Percentiles rank a stretch among this genome's conserved stretches.
These are phyloP conservation scores for Achlya flavicornis DNA, from an alignment of 2,888 invertebrate species.

Conservation along the genomic window DNA sequence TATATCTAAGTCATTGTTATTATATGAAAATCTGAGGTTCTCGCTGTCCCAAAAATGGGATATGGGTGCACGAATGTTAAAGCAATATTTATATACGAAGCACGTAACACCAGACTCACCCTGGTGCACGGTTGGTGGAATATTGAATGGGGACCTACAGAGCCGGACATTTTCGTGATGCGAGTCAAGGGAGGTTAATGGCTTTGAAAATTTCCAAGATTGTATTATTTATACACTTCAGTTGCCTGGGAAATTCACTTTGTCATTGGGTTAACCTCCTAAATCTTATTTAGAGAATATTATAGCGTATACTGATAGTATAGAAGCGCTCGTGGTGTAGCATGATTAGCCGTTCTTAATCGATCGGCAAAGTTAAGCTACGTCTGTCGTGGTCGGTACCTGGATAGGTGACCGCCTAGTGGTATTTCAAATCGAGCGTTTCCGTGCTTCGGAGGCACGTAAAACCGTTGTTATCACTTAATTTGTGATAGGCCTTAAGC, in stretches of 20 bases:
- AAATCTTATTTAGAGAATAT: neutral
- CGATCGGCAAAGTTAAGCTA: no score
- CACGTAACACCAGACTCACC: conserved; percentile 59
- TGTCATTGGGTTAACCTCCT: conserved; percentile 23
- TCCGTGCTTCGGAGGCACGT: no score
- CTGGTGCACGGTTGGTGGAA: conserved; percentile 48
- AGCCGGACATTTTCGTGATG: conserved; percentile 47
- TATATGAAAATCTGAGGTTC: conserved; percentile 11
- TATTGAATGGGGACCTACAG: conserved; percentile 42
- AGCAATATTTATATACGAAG: conserved; percentile 54
- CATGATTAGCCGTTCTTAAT: no score
- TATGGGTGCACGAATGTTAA: conserved; percentile 27
- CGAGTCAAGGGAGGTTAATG: conserved; percentile 49
- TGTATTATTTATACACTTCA: conserved; percentile 44
- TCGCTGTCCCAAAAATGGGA: conserved; percentile 15
- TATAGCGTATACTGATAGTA: neutral
- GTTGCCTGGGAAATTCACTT: conserved; percentile 31
- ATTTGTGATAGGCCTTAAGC: no score
- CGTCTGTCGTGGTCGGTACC: no score
- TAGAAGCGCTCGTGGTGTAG: no score
- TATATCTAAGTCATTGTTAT: conserved; percentile 1
- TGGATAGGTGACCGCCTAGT: no score
- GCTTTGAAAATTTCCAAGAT: conserved; percentile 57
- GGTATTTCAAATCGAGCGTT: no score
- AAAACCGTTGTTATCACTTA: no score